Base-by-base conservation (phyloP, 2,888 invertebrate genomes). In the Polydrusus pterygomalis region DNA sequence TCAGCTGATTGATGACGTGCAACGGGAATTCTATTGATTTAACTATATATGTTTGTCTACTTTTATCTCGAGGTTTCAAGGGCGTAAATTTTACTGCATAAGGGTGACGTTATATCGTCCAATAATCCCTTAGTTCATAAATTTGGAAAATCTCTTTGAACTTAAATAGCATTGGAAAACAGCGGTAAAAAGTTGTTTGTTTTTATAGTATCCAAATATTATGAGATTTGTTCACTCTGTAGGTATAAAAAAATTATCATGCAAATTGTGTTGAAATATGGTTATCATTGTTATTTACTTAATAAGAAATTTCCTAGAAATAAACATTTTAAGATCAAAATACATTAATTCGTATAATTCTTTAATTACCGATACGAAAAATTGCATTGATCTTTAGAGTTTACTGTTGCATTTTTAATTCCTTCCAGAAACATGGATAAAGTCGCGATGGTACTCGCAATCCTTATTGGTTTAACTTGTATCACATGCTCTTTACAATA, bases 221-320 rank as follows among this genome's bases (percentile, higher is more conserved):
- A 40, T 43, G 0, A 43, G n/a, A 13, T 11, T 17, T 45, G 45
- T 25, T n/a, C 63, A 15, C 63, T 20, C 25, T 20, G 15, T 63
- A 62, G n/a, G n/a, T 43, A 43, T 34, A 45, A 15, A 0, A 13
- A 8, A 45, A n/a, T 45, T 25, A 18, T 63, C 20, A 10, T 15
- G 40, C 40, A 25, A 47, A 45, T 45, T 63, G 11, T 63, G 63
- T 63, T 63, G 63, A 63, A 45, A 63, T 63, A 56, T 20, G 2
- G n/a, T 63, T 47, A 63, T 63, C 63, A n/a, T 20, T 30, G 13
- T 54, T 54, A 54, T 30, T 54, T 30, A 30, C n/a, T 54, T 25
- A 7, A 30, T 25, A 25, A 54, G 30, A 54, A 54, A n/a, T 13
- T 45, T 63, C 10, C 11, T 8, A 62, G 40, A 62, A 63, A 63